Evolutionary conservation across 2,888 invertebrate genomes (phyloP).

Genomic region (Eulithis testata): DNA sequence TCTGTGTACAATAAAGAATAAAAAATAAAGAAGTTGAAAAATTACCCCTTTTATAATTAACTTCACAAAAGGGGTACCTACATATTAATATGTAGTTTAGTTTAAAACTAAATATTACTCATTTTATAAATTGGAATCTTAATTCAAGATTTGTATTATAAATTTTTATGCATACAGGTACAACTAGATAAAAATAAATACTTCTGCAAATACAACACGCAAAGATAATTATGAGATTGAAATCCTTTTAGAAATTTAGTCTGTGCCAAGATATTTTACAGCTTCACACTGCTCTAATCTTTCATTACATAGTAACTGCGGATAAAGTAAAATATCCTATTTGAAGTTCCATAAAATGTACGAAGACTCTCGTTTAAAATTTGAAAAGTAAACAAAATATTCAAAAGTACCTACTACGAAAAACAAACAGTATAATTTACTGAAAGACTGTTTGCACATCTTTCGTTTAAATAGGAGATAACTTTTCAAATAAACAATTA

Average conservation of each 20-base stretch:
- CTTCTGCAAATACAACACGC: too few relatives aligned
- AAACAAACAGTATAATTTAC: slow-evolving; percentile 4
- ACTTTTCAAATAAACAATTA: slow-evolving; percentile 7
- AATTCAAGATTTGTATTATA: too few relatives aligned
- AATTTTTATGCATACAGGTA: too few relatives aligned
- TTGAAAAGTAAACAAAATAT: neutral
- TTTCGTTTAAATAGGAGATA: slow-evolving; percentile 4
- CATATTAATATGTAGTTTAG: too few relatives aligned
- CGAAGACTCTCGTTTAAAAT: neutral
- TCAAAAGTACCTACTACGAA: neutral
- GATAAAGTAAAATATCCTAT: neutral
- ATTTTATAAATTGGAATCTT: too few relatives aligned
- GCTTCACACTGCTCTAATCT: neutral
- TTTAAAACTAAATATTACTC: too few relatives aligned
- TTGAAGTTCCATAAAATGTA: neutral
- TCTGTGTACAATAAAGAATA: too few relatives aligned
- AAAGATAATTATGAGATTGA: too few relatives aligned
- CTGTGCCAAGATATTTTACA: neutral
- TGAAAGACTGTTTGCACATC: neutral
- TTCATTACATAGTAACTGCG: neutral
- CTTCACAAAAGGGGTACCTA: too few relatives aligned
- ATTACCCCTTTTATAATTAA: too few relatives aligned
- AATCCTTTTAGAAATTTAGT: neutral
- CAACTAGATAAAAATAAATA: too few relatives aligned
- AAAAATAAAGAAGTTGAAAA: too few relatives aligned